Percentiles rank a stretch among this genome's conserved stretches.
These are phyloP conservation scores for Acanthosepion pharaonis DNA, from an alignment of 2,888 invertebrate genomes.

Conservation along the genomic window DNA sequence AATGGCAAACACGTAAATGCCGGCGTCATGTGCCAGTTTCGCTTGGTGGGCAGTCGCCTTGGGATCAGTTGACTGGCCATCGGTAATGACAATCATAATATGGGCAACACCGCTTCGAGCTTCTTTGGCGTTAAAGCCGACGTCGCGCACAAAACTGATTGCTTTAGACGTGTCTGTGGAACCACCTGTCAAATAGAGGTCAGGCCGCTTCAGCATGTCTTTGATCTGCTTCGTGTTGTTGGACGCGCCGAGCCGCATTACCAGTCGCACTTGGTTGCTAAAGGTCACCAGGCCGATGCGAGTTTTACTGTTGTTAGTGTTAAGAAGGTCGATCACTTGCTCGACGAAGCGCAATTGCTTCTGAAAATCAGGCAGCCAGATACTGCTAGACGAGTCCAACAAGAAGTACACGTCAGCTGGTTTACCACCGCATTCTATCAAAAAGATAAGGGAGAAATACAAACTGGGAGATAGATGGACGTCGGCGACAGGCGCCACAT, in stretches of 20 bases:
- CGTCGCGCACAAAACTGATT: constrained; percentile 55
- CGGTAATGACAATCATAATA: constrained; percentile 67
- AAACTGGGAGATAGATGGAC: not conserved
- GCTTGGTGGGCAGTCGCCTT: constrained; percentile 60
- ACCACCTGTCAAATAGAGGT: constrained; percentile 54
- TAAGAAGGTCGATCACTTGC: constrained; percentile 58
- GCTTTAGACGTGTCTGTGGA: constrained; percentile 61
- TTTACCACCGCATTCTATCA: constrained; percentile 45
- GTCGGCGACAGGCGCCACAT: not conserved
- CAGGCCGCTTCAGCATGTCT: not conserved
- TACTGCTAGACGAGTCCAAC: constrained; percentile 61
- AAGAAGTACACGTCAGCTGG: constrained; percentile 52
- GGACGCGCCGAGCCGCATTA: constrained; percentile 33
- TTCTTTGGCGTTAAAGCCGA: constrained; percentile 54
- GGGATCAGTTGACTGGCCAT: constrained; percentile 64
- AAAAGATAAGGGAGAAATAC: constrained; percentile 35
- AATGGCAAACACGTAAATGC: constrained; percentile 66
- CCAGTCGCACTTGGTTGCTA: constrained; percentile 46
- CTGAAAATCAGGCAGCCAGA: constrained; percentile 60
- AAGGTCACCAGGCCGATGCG: constrained; percentile 63
- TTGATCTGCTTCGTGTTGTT: constrained; percentile 14
- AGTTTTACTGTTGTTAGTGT: constrained; percentile 61
- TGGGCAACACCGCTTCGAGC: constrained; percentile 58
- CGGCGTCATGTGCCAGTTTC: constrained; percentile 56
- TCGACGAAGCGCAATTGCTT: constrained; percentile 59